A percentile compares a stretch with the other conserved stretches of the same genome.
Evolutionary conservation across 2,888 invertebrate species (phyloP).

Genomic region (Conchocele bisecta): DNA sequence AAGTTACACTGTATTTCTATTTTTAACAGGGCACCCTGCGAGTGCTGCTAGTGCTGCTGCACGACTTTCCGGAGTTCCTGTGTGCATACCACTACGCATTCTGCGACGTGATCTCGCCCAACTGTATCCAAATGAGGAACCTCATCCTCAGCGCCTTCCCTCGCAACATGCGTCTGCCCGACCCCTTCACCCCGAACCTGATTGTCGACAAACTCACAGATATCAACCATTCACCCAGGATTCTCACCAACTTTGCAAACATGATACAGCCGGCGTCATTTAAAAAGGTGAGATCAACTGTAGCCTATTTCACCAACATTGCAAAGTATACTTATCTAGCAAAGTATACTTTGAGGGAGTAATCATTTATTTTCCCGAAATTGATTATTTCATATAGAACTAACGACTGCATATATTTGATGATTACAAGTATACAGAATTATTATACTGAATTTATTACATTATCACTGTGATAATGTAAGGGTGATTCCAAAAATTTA

Average conservation of each 20-base stretch:
- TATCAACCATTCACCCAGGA: constrained; percentile 87
- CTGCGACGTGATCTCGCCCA: constrained; percentile 99
- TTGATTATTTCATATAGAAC: too few species aligned
- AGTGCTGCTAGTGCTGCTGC: constrained; percentile 95
- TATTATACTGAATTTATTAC: too few species aligned
- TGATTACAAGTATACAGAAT: too few species aligned
- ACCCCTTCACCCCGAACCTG: constrained; percentile 98
- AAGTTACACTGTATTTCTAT: not conserved
- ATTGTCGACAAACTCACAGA: constrained; percentile 85
- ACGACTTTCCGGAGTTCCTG: constrained; percentile 99
- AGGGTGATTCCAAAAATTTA: too few species aligned
- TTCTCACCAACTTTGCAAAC: constrained; percentile 92
- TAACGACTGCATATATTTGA: too few species aligned
- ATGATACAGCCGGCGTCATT: constrained; percentile 94
- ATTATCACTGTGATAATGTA: too few species aligned
- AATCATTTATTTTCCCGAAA: too few species aligned
- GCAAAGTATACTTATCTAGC: too few species aligned
- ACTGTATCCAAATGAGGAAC: constrained; percentile 99
- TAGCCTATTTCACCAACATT: too few species aligned
- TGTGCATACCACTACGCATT: constrained; percentile 99
- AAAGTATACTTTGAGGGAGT: too few species aligned
- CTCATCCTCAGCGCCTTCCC: constrained; percentile 99
- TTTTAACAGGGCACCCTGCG: constrained; percentile 88
- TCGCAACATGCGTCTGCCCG: constrained; percentile 98
- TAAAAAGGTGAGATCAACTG: constrained; percentile 88